phyloP scores from a whole-genome alignment of 2,888 invertebrate genomes.

The Slavum lentiscoides region DNA sequence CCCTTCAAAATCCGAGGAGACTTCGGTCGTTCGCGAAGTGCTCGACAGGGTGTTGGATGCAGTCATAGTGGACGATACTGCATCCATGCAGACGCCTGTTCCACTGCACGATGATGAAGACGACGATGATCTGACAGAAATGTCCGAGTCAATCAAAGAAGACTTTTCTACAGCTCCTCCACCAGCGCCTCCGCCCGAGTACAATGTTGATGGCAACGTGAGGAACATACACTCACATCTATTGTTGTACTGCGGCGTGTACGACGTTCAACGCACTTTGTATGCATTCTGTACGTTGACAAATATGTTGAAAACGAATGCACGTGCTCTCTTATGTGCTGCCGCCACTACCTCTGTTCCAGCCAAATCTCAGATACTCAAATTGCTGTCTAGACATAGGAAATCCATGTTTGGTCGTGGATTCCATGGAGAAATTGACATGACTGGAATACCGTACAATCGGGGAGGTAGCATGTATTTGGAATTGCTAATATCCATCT shows the following conservation, averaged over 20 bases:
- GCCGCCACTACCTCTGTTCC: slow-evolving; percentile 71
- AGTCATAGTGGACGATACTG: slow-evolving; percentile 50
- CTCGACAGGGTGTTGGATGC: slow-evolving; percentile 48
- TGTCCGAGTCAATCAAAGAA: slow-evolving; percentile 49
- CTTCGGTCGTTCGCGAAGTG: slow-evolving; percentile 35
- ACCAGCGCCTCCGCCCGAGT: slow-evolving; percentile 39
- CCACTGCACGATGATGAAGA: slow-evolving; percentile 50
- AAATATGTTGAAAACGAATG: slow-evolving; percentile 72
- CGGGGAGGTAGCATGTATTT: slow-evolving; percentile 73
- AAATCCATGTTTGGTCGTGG: slow-evolving; percentile 76
- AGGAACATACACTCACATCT: slow-evolving; percentile 74
- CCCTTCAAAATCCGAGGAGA: slow-evolving; percentile 54
- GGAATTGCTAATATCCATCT: slow-evolving; percentile 75
- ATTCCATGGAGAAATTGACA: slow-evolving; percentile 66
- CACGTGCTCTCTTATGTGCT: slow-evolving; percentile 73
- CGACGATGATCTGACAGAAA: slow-evolving; percentile 48
- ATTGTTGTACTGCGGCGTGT: slow-evolving; percentile 77
- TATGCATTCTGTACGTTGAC: slow-evolving; percentile 77
- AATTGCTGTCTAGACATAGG: slow-evolving; percentile 73
- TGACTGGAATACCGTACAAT: slow-evolving; percentile 55
- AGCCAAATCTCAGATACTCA: slow-evolving; percentile 62
- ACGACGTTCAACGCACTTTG: slow-evolving; percentile 73
- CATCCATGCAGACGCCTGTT: neutral
- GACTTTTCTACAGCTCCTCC: slow-evolving; percentile 46
- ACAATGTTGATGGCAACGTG: slow-evolving; percentile 41